Evolutionary conservation across 1,140 invertebrate species (phyloP).

Genomic region (Aphidius ervi): DNA sequence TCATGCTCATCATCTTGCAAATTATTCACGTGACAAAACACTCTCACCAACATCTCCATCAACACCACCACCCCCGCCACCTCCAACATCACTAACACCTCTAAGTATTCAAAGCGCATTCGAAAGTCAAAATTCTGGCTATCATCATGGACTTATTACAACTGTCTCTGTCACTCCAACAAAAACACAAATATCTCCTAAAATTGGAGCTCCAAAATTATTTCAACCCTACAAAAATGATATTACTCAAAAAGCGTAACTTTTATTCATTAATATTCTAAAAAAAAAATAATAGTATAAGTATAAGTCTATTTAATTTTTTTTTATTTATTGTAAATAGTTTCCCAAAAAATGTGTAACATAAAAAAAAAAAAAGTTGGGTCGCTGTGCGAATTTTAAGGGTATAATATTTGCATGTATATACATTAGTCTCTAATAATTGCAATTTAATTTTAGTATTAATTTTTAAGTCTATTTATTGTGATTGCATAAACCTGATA

Average conservation of each 20-base stretch:
- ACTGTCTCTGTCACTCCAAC: slow-evolving; percentile 32
- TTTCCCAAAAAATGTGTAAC: too few relatives aligned
- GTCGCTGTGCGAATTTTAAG: too few relatives aligned
- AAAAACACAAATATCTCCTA: slow-evolving; percentile 28
- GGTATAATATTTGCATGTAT: too few relatives aligned
- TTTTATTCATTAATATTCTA: not conserved
- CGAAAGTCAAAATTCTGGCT: slow-evolving; percentile 26
- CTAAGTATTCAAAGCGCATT: slow-evolving; percentile 24
- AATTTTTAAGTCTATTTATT: too few relatives aligned
- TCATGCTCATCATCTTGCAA: slow-evolving; percentile 16
- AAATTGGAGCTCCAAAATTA: slow-evolving; percentile 58
- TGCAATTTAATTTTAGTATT: too few relatives aligned
- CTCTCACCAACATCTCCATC: slow-evolving; percentile 22
- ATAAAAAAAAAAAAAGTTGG: too few relatives aligned
- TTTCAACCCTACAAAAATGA: slow-evolving; percentile 70
- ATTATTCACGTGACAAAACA: slow-evolving; percentile 14
- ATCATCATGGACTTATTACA: slow-evolving; percentile 22
- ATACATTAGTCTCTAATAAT: too few relatives aligned
- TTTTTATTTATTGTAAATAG: too few relatives aligned
- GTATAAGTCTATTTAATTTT: too few relatives aligned
- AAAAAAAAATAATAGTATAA: too few relatives aligned
- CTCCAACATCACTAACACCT: not conserved
- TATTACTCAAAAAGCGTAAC: slow-evolving; percentile 39
- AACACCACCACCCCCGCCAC: too few relatives aligned
- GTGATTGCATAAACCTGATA: too few relatives aligned